A percentile compares a stretch with the other conserved stretches of the same genome.
These are phyloP conservation scores for Bombyx mandarina DNA, from an alignment of 1,140 invertebrate genomes.

Conservation along the genomic window DNA sequence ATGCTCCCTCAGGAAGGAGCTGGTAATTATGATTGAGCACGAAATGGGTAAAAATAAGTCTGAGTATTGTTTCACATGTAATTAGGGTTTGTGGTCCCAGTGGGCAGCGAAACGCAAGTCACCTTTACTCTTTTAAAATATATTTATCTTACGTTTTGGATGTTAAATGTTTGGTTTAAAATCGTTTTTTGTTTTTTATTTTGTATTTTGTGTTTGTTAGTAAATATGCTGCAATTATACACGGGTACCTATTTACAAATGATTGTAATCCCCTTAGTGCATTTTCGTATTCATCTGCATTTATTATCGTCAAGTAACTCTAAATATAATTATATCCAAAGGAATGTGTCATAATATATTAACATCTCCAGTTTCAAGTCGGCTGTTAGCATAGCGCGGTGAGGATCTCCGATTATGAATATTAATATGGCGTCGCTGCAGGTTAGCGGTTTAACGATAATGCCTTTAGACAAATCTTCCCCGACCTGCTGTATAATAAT, in stretches of 20 bases:
- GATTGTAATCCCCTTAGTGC: not conserved
- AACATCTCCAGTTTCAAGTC: conserved; percentile 38
- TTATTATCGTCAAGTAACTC: not conserved
- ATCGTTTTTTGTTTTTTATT: too few species aligned
- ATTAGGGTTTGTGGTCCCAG: conserved; percentile 64
- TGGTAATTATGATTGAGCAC: conserved; percentile 67
- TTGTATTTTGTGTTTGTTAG: too few species aligned
- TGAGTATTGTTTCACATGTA: conserved; percentile 59
- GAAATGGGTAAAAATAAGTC: conserved; percentile 64
- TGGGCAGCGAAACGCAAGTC: conserved; percentile 49
- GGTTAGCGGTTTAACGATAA: conserved; percentile 55
- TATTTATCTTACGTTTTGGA: not conserved
- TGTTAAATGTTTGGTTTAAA: too few species aligned
- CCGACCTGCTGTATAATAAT: not conserved
- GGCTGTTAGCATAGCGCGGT: conserved; percentile 35
- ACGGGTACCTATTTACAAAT: not conserved
- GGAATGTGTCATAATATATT: conserved; percentile 48
- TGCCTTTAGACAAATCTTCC: conserved; percentile 46
- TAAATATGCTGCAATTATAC: not conserved
- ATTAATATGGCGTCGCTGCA: conserved; percentile 57
- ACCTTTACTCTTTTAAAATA: conserved; percentile 13
- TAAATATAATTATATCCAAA: conserved; percentile 19
- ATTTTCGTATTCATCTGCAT: not conserved
- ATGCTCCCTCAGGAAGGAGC: conserved; percentile 39
- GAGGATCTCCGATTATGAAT: conserved; percentile 59